Evolutionary conservation across 2,113 vertebrate genomes (phyloP), one percentile per base, ranked within the genome.

Genomic region (Gymnobelideus leadbeateri): DNA sequence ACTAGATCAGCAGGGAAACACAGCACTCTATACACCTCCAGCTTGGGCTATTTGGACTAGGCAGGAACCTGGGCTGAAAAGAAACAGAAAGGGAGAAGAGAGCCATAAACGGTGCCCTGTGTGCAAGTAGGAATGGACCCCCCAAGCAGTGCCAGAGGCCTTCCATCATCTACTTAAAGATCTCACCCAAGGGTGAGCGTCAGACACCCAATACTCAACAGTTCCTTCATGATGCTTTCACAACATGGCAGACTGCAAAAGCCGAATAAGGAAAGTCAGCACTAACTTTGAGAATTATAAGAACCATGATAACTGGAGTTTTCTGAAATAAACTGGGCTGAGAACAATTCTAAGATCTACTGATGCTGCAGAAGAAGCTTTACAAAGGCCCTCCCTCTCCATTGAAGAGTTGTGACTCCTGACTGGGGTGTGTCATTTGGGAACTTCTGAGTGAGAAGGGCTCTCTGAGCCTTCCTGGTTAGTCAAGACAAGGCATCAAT

Each of bases 21-120:
- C 5, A 28, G 89, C 8, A 91, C 68, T 77, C 14, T 28, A 50
- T 53, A 37, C 31, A 51, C 52, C 47, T 93, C 50, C 90, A 28
- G 26, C 92, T 8, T 68, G 23, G n/a, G 31, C 47, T 91, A 57
- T 52, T 8, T 1, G 1, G 28, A 51, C 6, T 9, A 51, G 91
- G 89, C 52, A 97, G 51, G 0, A 26, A 47, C 46, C 26, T 10
- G 14, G 89, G 77, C 46, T 89, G 37, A 90, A 93, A 91, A 37
- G 31, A 77, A 77, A 77, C 51, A 92, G 51, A 95, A 91, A 92
- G 61, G 77, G 10, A 94, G 89, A 96, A 21, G 91, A 77, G 52
- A n/a, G 9, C 37, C 68, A 16, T n/a, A 1, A 19, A 49, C 52
- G 68, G 94, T 57, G 89, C 84, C 57, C 26, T 57, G 55, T 57